A percentile compares a stretch with the other conserved stretches of the same genome.
Evolutionary conservation across 2,113 vertebrate species (phyloP).

Genomic region (Embiotoca jacksoni): DNA sequence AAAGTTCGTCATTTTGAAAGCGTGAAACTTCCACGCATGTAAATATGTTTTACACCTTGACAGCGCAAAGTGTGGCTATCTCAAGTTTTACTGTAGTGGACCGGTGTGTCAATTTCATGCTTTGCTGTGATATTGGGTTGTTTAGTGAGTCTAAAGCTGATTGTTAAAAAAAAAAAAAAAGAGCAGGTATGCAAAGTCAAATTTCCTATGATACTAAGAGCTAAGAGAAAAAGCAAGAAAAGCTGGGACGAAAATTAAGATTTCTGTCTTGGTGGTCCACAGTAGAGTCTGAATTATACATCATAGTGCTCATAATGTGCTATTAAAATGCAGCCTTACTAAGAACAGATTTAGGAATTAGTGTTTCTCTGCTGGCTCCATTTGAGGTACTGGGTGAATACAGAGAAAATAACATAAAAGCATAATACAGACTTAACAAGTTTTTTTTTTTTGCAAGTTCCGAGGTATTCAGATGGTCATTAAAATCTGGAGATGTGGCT

Average conservation of each 20-base stretch:
- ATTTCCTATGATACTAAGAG: no score
- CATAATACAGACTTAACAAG: conserved; percentile 29
- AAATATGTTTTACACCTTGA: no score
- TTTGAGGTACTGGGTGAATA: conserved; percentile 38
- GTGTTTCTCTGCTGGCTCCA: conserved; percentile 36
- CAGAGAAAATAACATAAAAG: conserved; percentile 21
- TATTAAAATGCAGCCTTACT: conserved; percentile 59
- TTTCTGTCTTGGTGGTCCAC: conserved; percentile 8
- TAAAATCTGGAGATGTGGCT: conserved; percentile 13
- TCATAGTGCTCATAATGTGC: conserved; percentile 48
- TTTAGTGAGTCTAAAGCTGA: no score
- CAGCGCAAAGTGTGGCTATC: no score
- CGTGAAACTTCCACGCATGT: no score
- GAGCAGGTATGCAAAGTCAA: no score
- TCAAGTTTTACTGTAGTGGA: no score
- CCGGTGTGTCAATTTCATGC: no score
- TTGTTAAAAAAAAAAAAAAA: no score
- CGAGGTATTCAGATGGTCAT: background rate
- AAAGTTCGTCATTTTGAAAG: no score
- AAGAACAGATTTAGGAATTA: conserved; percentile 59
- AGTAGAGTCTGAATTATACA: conserved; percentile 26
- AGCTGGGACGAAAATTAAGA: background rate
- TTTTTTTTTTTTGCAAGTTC: conserved; percentile 40
- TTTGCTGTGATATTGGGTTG: no score
- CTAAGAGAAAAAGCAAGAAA: background rate